Evolutionary conservation across 2,888 invertebrate genomes (phyloP), one percentile per base, ranked within the genome.

Genomic region (Taphrorychus bicolor): DNA sequence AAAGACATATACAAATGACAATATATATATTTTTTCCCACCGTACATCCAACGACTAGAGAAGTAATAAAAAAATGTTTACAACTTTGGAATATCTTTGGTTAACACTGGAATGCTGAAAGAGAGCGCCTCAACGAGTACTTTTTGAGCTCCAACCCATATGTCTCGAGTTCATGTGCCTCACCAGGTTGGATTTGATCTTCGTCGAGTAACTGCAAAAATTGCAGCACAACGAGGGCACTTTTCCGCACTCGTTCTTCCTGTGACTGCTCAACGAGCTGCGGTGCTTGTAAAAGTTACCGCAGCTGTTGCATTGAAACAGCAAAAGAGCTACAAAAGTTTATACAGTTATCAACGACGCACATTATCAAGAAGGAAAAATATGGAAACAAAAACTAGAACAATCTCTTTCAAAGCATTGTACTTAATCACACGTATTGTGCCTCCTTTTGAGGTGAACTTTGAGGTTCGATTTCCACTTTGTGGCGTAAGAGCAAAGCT

Each of bases 251-350:
- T 76, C 75, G 45, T 59, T 73, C 17, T 54, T 72, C 14, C 59
- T 57, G 32, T 76, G 76, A 17, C 70, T 73, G n/a, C 51, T 66
- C 22, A 75, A 66, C 5, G 71, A 67, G 9, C 89, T 88, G 78
- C 89, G 89, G 81, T 88, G 87, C 80, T 88, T 89, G 85, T 93
- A 94, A 63, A 87, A 86, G 82, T 92, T 93, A 67, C 89, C 88
- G 80, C 93, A 93, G 2, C 41, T 79, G 72, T 80, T 80, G 65
- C 18, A 61, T 32, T 32, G 32, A 32, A 32, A 32, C 7, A 32
- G 11, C 11, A 9, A 11, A 7, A 32, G 11, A 32, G 11, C 32
- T 32, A 11, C 9, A 32, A 32, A 32, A 32, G 11, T 2, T 32
- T 3, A 3, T 7, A 32, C 7, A 1, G 32, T 32, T 32, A 32